Evolutionary conservation across 2,113 vertebrate genomes (phyloP), one percentile per base, ranked within the genome.

Genomic region (Forbesichthys agassizii): DNA sequence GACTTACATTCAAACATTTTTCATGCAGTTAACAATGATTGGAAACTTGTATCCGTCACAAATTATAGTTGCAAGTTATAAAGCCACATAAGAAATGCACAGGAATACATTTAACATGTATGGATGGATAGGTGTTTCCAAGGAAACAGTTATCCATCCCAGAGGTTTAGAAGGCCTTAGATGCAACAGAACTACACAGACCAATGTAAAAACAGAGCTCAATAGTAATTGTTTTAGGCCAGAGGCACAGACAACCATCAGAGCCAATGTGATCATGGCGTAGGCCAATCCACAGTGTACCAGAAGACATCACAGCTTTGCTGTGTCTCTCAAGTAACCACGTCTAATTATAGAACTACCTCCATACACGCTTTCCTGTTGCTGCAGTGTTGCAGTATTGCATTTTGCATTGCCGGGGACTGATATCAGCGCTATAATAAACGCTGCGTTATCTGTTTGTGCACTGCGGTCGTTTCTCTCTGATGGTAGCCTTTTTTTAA

Each of bases 371-470:
- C 64, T 78, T 42, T 85, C 71, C 69, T 74, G 80, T 20, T 78
- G 71, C 64, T 49, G 73, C 77, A 68, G 87, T 81, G 84, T 88
- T 88, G 84, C 77, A 68, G 87, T 81, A 85, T 88, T 88, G 84
- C 73, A 71, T 88, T 88, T 88, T 77, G 75, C 73, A n/a, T 82
- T 77, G 51, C 72, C 74, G 27, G 0, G 27, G 60, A 58, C 54
- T 77, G 69, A 69, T 78, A 82, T 79, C 66, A 36, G 62, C 49
- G 69, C 61, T 88, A 84, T 79, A 90, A 91, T 89, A 90, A 86
- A 88, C 70, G 4, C 64, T 57, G 52, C 68, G 89, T 91, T 90
- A 93, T 93, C 90, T 81, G 74, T 78, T 83, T 59, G 73, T 74
- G 82, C 36, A 48, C 66, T 42, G 42, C 48, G 49, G 78, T 33